A percentile compares a stretch with the other conserved stretches of the same genome.
phyloP scores from a whole-genome alignment of 2,888 invertebrate species.

The Orgyia antiqua region DNA sequence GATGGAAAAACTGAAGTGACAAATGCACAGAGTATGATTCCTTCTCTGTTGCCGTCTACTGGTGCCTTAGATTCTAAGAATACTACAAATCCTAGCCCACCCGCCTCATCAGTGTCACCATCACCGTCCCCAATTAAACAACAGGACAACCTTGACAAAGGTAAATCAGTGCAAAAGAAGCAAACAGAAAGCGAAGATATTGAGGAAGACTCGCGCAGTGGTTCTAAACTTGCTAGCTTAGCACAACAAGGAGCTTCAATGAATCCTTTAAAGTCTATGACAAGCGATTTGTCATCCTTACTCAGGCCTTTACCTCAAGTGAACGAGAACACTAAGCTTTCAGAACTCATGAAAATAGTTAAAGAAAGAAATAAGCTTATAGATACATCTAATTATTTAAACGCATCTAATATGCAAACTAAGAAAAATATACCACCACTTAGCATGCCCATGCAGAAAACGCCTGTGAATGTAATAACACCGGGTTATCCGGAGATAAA shows the following conservation, averaged over 20 bases:
- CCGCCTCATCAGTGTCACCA: too few relatives aligned
- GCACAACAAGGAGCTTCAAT: conserved; percentile 1
- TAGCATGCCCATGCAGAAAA: conserved; percentile 1
- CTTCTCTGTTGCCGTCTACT: too few relatives aligned
- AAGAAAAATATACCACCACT: conserved; percentile 3
- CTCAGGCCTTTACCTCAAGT: conserved; percentile 16
- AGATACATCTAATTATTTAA: conserved; percentile 1
- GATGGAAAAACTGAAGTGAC: neutral
- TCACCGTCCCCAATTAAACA: too few relatives aligned
- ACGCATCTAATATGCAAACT: neutral
- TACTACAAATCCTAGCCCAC: too few relatives aligned
- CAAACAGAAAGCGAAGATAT: neutral
- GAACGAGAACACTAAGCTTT: conserved; percentile 29
- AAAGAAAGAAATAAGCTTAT: conserved; percentile 32
- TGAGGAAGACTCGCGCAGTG: neutral
- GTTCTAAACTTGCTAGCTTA: neutral
- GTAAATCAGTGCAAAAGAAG: neutral
- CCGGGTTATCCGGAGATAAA: conserved; percentile 1
- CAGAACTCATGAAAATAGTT: conserved; percentile 42
- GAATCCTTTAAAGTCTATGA: neutral
- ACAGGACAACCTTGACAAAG: too few relatives aligned
- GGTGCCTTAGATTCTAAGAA: too few relatives aligned
- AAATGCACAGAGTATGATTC: too few relatives aligned
- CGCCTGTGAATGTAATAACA: neutral
- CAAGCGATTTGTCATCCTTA: conserved; percentile 1